Evolutionary conservation across 2,113 vertebrate genomes (phyloP).

Genomic region (Gracilinanus agilis): DNA sequence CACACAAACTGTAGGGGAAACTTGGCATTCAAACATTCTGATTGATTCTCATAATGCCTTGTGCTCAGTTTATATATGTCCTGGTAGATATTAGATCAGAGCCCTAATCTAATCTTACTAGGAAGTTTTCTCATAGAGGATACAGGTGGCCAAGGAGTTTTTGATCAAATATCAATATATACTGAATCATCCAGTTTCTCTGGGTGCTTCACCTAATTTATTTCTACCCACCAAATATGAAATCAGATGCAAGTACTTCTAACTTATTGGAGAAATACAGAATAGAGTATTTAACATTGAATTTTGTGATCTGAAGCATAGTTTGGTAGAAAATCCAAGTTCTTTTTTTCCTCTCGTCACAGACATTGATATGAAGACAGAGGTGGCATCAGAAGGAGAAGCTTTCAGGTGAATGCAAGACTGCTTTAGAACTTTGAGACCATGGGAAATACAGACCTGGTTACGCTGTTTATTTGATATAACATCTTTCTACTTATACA

Average conservation of each 20-base stretch:
- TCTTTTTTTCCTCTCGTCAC: slow-evolving; percentile 63
- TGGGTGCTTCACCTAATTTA: slow-evolving; percentile 18
- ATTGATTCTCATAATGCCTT: slow-evolving; percentile 15
- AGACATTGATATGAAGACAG: slow-evolving; percentile 76
- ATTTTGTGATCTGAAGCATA: not conserved
- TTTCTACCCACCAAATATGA: slow-evolving; percentile 44
- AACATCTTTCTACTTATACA: slow-evolving; percentile 3
- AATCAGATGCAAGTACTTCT: not conserved
- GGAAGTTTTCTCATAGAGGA: slow-evolving; percentile 1
- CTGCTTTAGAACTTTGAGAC: slow-evolving; percentile 24
- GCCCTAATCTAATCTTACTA: not conserved
- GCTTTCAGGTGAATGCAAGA: slow-evolving; percentile 64
- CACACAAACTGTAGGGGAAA: slow-evolving; percentile 13
- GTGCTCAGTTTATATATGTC: slow-evolving; percentile 31
- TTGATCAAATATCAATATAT: slow-evolving; percentile 49
- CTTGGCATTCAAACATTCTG: not conserved
- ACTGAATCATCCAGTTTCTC: slow-evolving; percentile 25
- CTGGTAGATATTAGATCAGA: slow-evolving; percentile 30
- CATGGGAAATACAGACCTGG: not conserved
- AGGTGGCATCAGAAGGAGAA: slow-evolving; percentile 57
- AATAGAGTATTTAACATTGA: not conserved
- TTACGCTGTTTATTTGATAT: slow-evolving; percentile 17
- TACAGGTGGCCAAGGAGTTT: slow-evolving; percentile 15
- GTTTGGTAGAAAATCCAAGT: not conserved
- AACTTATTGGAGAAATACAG: not conserved